A percentile compares a stretch with the other conserved stretches of the same genome.
Evolutionary conservation across 2,113 vertebrate genomes (phyloP).

Genomic region (Tragelaphus strepsiceros): DNA sequence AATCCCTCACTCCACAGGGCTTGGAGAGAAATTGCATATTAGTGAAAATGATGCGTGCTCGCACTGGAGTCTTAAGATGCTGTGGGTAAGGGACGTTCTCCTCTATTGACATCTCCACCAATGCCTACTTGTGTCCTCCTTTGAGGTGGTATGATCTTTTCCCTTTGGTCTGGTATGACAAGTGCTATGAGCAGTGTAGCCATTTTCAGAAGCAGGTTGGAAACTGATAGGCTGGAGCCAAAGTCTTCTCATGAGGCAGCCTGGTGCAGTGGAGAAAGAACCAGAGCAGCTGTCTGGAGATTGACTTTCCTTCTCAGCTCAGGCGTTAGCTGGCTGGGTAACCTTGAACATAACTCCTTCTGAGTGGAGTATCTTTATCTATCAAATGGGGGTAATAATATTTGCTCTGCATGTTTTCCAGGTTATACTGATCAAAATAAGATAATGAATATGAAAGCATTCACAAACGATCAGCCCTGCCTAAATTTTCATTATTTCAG

Average conservation of each 20-base stretch:
- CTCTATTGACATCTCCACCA: not conserved
- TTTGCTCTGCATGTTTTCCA: not conserved
- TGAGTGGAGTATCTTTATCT: not conserved
- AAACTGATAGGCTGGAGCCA: not conserved
- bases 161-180: not conserved
- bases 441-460: conserved; percentile 8
- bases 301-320: not conserved
- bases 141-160: not conserved
- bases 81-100: not conserved
- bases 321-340: not conserved
- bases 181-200: not conserved
- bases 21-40: conserved; percentile 42
- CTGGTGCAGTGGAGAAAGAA: not conserved
- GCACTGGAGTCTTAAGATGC: not conserved
- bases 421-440: not conserved
- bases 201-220: not conserved
- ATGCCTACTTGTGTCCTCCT: not conserved
- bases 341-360: not conserved
- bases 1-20: conserved; percentile 44
- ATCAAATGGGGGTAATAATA: not conserved
- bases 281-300: not conserved
- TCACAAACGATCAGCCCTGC: not conserved
- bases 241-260: not conserved
- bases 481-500: not conserved
- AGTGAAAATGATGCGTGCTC: conserved; percentile 34